Evolutionary conservation across 92 coral and sea anemone genomes (phyloP).

Genomic region (Parazoanthus atlanticus): DNA sequence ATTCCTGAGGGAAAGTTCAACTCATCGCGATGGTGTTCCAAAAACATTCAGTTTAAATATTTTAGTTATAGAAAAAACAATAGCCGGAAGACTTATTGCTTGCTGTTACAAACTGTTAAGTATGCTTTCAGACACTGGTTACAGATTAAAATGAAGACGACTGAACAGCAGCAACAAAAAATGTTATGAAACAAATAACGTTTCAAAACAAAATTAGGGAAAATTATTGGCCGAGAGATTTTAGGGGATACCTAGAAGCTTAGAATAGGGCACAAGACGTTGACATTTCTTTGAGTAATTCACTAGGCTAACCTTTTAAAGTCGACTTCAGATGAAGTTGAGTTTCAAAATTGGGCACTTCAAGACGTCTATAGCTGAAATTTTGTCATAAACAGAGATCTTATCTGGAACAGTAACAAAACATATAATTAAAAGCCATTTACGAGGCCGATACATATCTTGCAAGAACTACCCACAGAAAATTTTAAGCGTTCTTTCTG

Average conservation of each 20-base stretch:
- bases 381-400: neutral
- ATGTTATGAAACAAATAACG: neutral
- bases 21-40: neutral
- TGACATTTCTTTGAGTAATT: no score
- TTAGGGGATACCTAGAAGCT: neutral
- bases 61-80: no score
- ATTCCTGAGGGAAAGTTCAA: neutral
- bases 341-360: no score
- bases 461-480: neutral
- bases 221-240: neutral
- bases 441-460: neutral
- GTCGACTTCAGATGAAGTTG: neutral
- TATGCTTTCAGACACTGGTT: neutral
- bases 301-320: no score
- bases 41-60: no score
- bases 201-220: neutral
- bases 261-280: neutral
- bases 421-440: neutral
- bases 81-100: neutral
- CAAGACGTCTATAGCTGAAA: neutral
- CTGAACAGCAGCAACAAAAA: neutral
- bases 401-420: neutral
- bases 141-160: neutral
- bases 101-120: neutral
- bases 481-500: neutral